Evolutionary conservation across 1,140 invertebrate genomes (phyloP), one percentile per base, ranked within the genome.

Genomic region (Drosophila teissieri): DNA sequence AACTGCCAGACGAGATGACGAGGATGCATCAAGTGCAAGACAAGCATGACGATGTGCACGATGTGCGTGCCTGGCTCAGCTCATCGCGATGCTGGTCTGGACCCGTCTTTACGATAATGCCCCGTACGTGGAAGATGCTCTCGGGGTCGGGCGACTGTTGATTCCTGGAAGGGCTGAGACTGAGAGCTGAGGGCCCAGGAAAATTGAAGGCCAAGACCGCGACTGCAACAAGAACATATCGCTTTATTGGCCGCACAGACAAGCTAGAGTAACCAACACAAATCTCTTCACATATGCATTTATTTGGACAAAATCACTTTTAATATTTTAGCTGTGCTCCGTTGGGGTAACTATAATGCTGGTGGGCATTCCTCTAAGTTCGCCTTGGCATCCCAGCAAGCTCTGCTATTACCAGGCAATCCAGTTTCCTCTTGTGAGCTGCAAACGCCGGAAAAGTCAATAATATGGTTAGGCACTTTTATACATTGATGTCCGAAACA

Each of bases 11-110:
- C 64, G 61, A 49, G 46, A 64, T 68, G 64, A 68, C 46, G 64
- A 64, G 64, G 64, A 68, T 68, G 64, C 64, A 68, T 68, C 60
- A 68, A 68, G 64, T 65, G 64, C 31, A 51, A 68, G 64, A 68
- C 64, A 68, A 52, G 17, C 64, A 68, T 64, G 62, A 64, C 62
- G 62, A 64, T 65, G 58, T 65, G 58, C 45, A 8, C 27, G 27
- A 31, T 40, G 60, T 68, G 64, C 64, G 64, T 68, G 64, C 61
- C 60, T 65, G 64, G 60, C 64, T 68, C 64, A 68, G 44, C 60
- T 68, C 64, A 65, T 68, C 64, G 64, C 27, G 45, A 68, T 68
- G 64, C 60, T 65, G 60, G 34, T 42, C 63, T 39, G 36, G 36
- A 45, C 27, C 45, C 57, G 36, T 68, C 64, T 68, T 68, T 44